Evolutionary conservation across 1,140 invertebrate species (phyloP).

Genomic region (Calliphora vicina): DNA sequence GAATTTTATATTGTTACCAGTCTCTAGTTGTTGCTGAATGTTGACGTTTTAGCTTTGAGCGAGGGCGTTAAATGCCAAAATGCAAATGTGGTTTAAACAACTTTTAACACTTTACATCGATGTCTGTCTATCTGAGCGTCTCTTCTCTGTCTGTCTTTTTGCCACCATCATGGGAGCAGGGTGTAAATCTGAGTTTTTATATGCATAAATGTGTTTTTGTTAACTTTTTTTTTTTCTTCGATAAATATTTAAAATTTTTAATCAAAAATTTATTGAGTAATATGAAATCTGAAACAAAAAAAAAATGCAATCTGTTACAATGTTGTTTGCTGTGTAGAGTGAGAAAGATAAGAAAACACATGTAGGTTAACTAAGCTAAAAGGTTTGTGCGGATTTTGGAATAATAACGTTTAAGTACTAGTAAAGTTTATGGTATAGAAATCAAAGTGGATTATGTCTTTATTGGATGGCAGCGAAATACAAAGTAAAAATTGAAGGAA

Average conservation of each 20-base stretch:
- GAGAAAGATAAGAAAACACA: not conserved
- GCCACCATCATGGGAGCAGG: too few species aligned
- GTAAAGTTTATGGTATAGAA: too few species aligned
- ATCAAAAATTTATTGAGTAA: not conserved
- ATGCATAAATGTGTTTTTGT: not conserved
- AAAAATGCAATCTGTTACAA: not conserved
- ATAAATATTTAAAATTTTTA: not conserved
- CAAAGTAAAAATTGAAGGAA: too few species aligned
- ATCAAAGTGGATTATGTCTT: too few species aligned
- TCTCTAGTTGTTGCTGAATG: not conserved
- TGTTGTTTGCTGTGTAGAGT: not conserved
- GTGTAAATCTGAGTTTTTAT: too few species aligned
- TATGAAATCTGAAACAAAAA: too few species aligned
- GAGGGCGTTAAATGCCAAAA: conserved; percentile 33
- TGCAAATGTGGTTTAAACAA: conserved; percentile 19
- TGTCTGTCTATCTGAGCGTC: not conserved
- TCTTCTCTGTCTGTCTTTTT: not conserved
- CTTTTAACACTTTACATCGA: not conserved
- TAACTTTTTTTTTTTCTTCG: not conserved
- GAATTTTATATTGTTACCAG: too few species aligned
- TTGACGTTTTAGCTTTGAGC: conserved; percentile 11
- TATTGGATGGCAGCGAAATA: too few species aligned
- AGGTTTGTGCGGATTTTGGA: not conserved
- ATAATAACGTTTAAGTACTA: too few species aligned
- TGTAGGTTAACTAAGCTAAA: not conserved